These are phyloP conservation scores for Sebastes hubbsi DNA, from an alignment of 2,797 vertebrate species.

Conservation along the genomic window DNA sequence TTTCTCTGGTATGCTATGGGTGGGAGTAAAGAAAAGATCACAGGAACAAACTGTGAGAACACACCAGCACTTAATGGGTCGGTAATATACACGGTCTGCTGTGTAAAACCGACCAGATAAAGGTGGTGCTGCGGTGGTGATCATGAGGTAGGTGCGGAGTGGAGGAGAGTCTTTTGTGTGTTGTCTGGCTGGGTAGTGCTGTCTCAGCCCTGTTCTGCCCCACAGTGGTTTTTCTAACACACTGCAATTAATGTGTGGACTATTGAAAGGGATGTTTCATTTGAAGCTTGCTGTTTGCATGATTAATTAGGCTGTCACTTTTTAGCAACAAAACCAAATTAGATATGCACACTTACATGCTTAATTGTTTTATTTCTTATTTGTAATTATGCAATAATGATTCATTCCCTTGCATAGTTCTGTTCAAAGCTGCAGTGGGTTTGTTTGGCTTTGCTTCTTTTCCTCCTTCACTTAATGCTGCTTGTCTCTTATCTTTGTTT, in stretches of 20 bases:
- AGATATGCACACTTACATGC: not conserved
- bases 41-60: not conserved
- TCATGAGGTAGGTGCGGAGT: not conserved
- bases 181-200: not conserved
- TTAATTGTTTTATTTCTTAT: not conserved
- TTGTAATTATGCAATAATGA: not conserved
- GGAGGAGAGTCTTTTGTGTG: not conserved
- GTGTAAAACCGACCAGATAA: not conserved
- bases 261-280: not conserved
- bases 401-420: not conserved
- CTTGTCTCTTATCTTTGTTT: not conserved
- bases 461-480: conserved; percentile 7
- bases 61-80: not conserved
- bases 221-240: conserved; percentile 47
- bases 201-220: conserved; percentile 43
- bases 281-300: not conserved
- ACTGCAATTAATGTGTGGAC: conserved; percentile 24
- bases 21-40: not conserved
- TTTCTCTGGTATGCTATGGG: rapidly evolving
- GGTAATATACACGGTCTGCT: not conserved
- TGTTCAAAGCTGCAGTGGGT: not conserved
- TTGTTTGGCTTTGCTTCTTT: conserved; percentile 43
- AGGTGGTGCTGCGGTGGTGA: not conserved
- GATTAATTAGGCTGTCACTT: not conserved
- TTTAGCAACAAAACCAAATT: not conserved